Conservation (phyloP, 2,113 vertebrate species). For the Rhegmatorhina hoffmannsi region DNA sequence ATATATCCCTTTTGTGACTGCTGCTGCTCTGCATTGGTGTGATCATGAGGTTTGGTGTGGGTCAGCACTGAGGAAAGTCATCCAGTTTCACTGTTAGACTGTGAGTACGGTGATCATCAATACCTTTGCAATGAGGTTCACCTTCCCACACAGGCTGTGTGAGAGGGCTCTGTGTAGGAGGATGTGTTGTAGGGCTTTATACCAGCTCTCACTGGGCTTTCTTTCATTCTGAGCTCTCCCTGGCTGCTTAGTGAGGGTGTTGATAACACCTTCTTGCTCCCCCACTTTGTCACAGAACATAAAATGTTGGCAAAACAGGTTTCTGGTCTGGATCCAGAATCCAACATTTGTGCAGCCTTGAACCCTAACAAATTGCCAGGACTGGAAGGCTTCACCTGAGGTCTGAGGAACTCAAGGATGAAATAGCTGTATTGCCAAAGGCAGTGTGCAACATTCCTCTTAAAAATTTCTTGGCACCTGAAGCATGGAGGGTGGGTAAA, state of each 20-base stretch:
- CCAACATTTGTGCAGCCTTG: neutral
- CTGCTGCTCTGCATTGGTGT: neutral
- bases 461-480: slow-evolving; percentile 1
- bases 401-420: slow-evolving; percentile 33
- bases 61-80: neutral
- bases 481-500: neutral
- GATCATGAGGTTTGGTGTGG: neutral
- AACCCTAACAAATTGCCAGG: neutral
- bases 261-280: neutral
- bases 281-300: neutral
- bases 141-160: neutral
- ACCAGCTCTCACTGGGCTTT: neutral
- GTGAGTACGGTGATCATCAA: neutral
- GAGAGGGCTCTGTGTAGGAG: neutral
- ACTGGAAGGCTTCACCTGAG: slow-evolving; percentile 44
- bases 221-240: neutral
- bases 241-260: neutral
- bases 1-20: neutral
- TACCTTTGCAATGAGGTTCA: neutral
- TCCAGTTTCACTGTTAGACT: neutral
- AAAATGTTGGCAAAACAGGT: neutral
- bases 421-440: slow-evolving; percentile 33
- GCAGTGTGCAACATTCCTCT: neutral
- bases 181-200: neutral
- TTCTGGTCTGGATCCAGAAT: neutral